Conservation (phyloP, 2,888 invertebrate species). For the Nysson spinosus region DNA sequence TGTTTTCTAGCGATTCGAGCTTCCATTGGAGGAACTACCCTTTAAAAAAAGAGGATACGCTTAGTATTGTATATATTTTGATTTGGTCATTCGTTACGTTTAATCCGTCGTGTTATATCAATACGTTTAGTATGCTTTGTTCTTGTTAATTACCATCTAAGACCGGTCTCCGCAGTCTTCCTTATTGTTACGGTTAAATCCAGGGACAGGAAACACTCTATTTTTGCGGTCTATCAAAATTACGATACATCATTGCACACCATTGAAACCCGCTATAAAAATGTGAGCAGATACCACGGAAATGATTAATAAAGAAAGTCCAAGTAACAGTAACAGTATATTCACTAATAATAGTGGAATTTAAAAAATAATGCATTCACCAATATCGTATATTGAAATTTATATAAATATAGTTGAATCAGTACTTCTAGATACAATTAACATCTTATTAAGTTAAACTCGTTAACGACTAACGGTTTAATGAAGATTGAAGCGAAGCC, state of each 20-base stretch:
- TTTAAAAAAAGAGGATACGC: slow-evolving; percentile 39
- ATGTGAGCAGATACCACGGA: too few species aligned
- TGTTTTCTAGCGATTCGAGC: slow-evolving; percentile 21
- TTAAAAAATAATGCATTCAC: too few species aligned
- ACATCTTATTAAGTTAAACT: too few species aligned
- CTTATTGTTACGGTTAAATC: slow-evolving; percentile 8
- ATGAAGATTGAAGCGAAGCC: too few species aligned
- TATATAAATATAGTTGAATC: too few species aligned
- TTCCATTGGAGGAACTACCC: slow-evolving; percentile 27
- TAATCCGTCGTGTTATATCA: slow-evolving; percentile 28
- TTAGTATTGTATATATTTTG: slow-evolving; percentile 44
- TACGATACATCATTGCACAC: neutral
- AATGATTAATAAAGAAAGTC: too few species aligned
- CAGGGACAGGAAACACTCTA: neutral
- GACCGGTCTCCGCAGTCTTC: slow-evolving; percentile 31
- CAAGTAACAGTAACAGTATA: too few species aligned
- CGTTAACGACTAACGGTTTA: too few species aligned
- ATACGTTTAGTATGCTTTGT: slow-evolving; percentile 35
- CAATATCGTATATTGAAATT: too few species aligned
- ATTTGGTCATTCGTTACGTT: slow-evolving; percentile 46
- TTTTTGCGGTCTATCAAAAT: neutral
- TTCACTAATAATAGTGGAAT: too few species aligned
- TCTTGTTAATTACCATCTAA: slow-evolving; percentile 29
- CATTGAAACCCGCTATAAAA: too few species aligned
- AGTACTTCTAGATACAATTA: too few species aligned